Evolutionary conservation across 2,888 invertebrate species (phyloP), one percentile per base, ranked within the genome.

Genomic region (Netelia virgata): DNA sequence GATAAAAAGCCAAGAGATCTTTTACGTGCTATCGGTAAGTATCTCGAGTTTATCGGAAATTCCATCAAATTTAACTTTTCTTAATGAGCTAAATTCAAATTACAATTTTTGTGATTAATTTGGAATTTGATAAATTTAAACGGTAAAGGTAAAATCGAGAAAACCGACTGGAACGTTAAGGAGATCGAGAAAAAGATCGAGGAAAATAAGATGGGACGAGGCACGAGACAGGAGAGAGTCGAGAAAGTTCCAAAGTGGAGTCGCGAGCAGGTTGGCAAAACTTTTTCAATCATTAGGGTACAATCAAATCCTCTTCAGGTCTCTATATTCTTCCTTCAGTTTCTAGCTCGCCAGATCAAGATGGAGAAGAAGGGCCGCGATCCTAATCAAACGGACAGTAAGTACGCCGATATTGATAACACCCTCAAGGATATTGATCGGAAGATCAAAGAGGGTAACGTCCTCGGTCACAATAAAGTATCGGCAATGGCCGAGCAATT

Each of bases 131-230:
- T 10, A 11, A 78, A 68, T 36, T 55, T 10, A 28, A 16, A 53
- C n/a, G 20, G 72, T 86, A 0, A 72, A 94, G 95, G 98, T 74
- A 97, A 97, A 94, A 97, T 98, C 87, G 98, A 98, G 92, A 96
- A 96, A 83, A 97, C 96, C 81, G 98, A 98, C 93, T 98, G 98
- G 98, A 98, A 98, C 94, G 96, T 98, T 50, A 97, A 97, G 88
- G 97, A 97, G 93, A 97, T 98, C 43, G 98, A 98, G 91, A 96
- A 97, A 92, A 98, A 98, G 94, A 98, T 98, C 47, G 95, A 96
- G 90, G 97, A 97, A 92, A 97, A 96, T 90, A 95, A 96, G 90
- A 94, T 96, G 91, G 96, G 96, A 47, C 94, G 96, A 89, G 95
- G 95, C 10, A 94, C 95, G 81, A 94, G 94, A 9, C 95, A 95